These are phyloP conservation scores for Hippocampus zosterae DNA, from an alignment of 2,113 vertebrate species.

Conservation along the genomic window DNA sequence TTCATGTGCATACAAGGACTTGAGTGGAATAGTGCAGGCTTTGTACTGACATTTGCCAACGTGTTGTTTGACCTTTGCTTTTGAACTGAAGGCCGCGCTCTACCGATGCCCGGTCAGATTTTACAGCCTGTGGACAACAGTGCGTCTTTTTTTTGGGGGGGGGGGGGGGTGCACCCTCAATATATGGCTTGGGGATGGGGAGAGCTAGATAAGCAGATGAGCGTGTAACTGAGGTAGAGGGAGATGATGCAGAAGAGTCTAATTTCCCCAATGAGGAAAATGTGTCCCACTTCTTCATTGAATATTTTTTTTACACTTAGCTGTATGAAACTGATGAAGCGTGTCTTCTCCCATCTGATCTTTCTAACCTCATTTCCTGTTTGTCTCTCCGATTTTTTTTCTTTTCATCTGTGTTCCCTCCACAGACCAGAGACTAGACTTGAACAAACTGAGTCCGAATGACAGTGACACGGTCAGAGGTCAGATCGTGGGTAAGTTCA, in stretches of 20 bases:
- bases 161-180: conserved; percentile 30
- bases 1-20: conserved; percentile 56
- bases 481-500: conserved; percentile 92
- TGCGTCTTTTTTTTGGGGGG: conserved; percentile 17
- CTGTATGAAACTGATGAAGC: conserved; percentile 30
- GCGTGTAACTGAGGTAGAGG: conserved; percentile 45
- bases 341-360: conserved; percentile 1
- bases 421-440: conserved; percentile 94
- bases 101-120: conserved; percentile 47
- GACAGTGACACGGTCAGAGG: conserved; percentile 97
- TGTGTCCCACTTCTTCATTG: background rate
- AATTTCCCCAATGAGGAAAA: conserved; percentile 21
- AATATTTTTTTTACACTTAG: conserved; percentile 23
- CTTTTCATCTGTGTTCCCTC: conserved; percentile 2
- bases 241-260: conserved; percentile 46
- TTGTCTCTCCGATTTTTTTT: conserved; percentile 16
- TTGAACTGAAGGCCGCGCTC: conserved; percentile 58
- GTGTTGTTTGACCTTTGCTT: conserved; percentile 57
- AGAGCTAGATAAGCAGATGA: conserved; percentile 46
- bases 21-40: conserved; percentile 68
- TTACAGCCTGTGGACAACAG: conserved; percentile 57
- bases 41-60: conserved; percentile 67
- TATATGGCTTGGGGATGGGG: conserved; percentile 44
- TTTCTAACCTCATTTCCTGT: conserved; percentile 37
- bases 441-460: conserved; percentile 96